Base-by-base conservation (phyloP, 2,797 vertebrate genomes). In the Channa striata region DNA sequence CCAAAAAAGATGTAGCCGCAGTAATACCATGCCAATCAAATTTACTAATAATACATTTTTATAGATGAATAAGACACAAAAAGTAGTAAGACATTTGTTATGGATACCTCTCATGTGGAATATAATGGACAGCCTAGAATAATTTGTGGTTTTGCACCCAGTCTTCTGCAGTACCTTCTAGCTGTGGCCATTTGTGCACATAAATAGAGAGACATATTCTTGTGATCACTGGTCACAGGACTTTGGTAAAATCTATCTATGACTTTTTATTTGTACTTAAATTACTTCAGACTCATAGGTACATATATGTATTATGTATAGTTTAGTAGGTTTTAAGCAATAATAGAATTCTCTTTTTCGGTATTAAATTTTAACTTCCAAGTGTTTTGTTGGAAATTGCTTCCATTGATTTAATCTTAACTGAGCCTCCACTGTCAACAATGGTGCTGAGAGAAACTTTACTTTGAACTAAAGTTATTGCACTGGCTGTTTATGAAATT, bases 391-490 rank as follows among this genome's bases (percentile, higher is more conserved):
- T 67, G 70, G 66, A 82, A 79, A 66, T 81, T 80, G 71, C 80
- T 76, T 88, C 62, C 81, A 61, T 42, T 67, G 61, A 74, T 80
- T 88, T 46, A 2, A 61, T 84, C 87, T 90, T 92, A 91, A 93
- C 89, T 92, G 85, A 90, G 67, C 62, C 63, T 78, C 64, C 56
- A 68, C 59, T 17, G 44, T 85, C 60, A 81, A 91, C 85, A 91
- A 90, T 78, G 74, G 77, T 56, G 74, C 68, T 80, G 56, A 84
- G 67, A 85, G 63, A 84, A 85, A 77, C 59, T 65, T 65, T 66
- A 67, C 85, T 86, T 90, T 90, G 78, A 90, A 81, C 60, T 64
- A 52, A 39, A 58, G 69, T 86, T 91, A 87, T 87, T 91, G 78
- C 68, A 49, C 71, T 75, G 64, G 65, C 65, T 72, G 72, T 72